A percentile compares a stretch with the other conserved stretches of the same genome.
Evolutionary conservation across 2,888 invertebrate species (phyloP).

Genomic region (Physocephala rufipes): DNA sequence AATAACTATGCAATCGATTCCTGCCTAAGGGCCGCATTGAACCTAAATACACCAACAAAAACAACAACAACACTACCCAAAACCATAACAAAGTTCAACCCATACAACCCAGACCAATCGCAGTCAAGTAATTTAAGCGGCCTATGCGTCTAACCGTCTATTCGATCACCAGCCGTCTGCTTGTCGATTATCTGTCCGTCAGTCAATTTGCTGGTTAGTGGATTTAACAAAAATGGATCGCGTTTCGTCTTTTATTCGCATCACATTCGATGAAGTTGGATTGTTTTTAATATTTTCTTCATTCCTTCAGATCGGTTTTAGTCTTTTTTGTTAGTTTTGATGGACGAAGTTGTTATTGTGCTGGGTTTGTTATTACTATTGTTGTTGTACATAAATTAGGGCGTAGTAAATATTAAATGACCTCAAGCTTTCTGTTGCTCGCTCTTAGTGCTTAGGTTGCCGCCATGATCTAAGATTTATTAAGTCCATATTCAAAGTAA

Average conservation of each 20-base stretch:
- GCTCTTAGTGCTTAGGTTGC: constrained; percentile 48
- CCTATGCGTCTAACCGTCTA: too few relatives aligned
- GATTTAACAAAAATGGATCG: background rate
- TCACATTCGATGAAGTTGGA: too few relatives aligned
- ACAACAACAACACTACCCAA: constrained; percentile 8
- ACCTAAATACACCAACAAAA: constrained; percentile 21
- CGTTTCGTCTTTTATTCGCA: background rate
- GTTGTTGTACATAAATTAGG: constrained; percentile 18
- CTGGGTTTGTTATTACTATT: background rate
- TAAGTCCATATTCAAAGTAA: constrained; percentile 62
- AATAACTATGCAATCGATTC: constrained; percentile 32
- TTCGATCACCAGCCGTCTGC: too few relatives aligned
- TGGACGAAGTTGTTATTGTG: background rate
- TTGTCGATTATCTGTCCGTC: too few relatives aligned
- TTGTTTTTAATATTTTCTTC: background rate
- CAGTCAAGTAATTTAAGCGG: too few relatives aligned
- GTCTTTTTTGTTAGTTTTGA: background rate
- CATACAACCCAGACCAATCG: constrained; percentile 5
- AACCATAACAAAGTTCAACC: constrained; percentile 18
- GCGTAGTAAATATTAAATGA: constrained; percentile 30
- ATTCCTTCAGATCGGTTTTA: background rate
- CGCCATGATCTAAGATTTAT: constrained; percentile 59
- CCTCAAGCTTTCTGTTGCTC: constrained; percentile 27
- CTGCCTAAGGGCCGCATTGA: constrained; percentile 22
- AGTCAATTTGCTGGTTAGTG: too few relatives aligned